These are phyloP conservation scores for Eudyptes chrysolophus DNA, from an alignment of 2,113 vertebrate genomes.

Conservation along the genomic window DNA sequence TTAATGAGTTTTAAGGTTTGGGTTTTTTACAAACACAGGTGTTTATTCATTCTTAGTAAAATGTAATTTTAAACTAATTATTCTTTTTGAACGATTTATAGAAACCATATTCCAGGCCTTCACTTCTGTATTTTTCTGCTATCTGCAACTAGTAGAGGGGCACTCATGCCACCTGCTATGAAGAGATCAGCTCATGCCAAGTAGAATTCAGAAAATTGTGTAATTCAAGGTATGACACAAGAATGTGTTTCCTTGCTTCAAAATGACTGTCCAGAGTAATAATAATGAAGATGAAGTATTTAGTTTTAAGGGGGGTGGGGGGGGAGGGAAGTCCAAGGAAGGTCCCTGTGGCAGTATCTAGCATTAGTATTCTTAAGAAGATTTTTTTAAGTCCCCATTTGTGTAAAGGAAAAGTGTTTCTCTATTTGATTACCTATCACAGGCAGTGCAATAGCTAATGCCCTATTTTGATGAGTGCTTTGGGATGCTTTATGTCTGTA, in stretches of 20 bases:
- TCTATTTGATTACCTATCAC: not conserved
- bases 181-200: not conserved
- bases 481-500: not conserved
- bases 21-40: fast-evolving
- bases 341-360: not conserved
- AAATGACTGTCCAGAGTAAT: not conserved
- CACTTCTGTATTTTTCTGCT: not conserved
- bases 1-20: not conserved
- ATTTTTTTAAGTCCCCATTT: not conserved
- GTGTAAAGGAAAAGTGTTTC: not conserved
- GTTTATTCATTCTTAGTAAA: not conserved
- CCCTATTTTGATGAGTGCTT: not conserved
- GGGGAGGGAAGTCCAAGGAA: not conserved
- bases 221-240: not conserved
- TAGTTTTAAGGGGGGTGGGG: too few relatives aligned
- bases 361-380: not conserved
- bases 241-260: not conserved
- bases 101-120: not conserved
- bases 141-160: not conserved
- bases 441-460: not conserved
- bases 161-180: not conserved
- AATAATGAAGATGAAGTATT: not conserved
- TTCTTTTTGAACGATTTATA: not conserved
- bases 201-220: not conserved
- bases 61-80: not conserved